Conservation (phyloP, 2,888 invertebrate genomes). For the Diarsia dahlii region DNA sequence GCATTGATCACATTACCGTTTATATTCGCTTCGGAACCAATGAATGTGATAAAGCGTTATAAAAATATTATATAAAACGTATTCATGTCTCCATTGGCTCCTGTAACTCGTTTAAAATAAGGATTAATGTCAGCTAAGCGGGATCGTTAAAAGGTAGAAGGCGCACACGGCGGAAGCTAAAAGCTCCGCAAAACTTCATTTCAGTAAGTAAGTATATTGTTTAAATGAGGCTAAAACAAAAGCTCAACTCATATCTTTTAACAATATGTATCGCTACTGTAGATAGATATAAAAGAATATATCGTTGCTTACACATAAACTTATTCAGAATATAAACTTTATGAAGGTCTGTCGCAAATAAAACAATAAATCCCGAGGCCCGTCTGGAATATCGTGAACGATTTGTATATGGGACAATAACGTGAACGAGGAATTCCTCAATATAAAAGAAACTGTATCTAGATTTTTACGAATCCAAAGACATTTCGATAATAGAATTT, state of each 20-base stretch:
- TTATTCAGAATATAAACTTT: conserved; percentile 56
- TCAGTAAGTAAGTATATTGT: neutral
- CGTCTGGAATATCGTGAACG: conserved; percentile 68
- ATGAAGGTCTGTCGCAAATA: conserved; percentile 73
- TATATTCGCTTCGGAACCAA: conserved; percentile 42
- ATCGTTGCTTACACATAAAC: conserved; percentile 34
- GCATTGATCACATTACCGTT: conserved; percentile 52
- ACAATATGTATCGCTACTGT: conserved; percentile 7
- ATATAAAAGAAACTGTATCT: conserved; percentile 70
- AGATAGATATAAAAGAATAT: neutral
- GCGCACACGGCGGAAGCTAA: conserved; percentile 19
- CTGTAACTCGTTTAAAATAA: conserved; percentile 44
- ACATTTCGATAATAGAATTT: conserved; percentile 48
- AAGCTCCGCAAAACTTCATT: neutral
- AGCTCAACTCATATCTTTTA: conserved; percentile 19
- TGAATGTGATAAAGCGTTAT: conserved; percentile 33
- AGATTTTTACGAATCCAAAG: conserved; percentile 63
- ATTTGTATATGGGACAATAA: conserved; percentile 70
- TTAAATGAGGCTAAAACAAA: conserved; percentile 1
- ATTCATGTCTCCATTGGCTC: conserved; percentile 6
- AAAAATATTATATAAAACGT: conserved; percentile 19
- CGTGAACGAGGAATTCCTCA: conserved; percentile 68
- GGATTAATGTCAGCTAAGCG: conserved; percentile 44
- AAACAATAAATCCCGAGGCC: conserved; percentile 71
- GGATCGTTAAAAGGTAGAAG: conserved; percentile 51